A percentile compares a stretch with the other conserved stretches of the same genome.
These are phyloP conservation scores for Clarias macrocephalus DNA, from an alignment of 2,113 vertebrate genomes.

Conservation along the genomic window DNA sequence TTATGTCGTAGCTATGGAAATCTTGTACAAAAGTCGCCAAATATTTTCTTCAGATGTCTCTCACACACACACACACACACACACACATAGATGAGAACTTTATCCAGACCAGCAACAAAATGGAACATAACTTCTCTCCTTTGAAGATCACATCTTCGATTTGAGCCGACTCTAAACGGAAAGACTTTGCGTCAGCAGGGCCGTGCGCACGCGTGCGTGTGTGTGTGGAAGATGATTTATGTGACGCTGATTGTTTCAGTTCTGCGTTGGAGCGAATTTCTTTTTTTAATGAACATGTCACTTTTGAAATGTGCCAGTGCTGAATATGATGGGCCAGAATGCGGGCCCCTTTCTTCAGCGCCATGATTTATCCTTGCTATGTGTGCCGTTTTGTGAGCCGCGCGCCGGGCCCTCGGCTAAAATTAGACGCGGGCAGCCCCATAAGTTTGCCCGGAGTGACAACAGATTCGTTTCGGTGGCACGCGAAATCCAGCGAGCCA, in stretches of 20 bases:
- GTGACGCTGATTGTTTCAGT: conserved; percentile 23
- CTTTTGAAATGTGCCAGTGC: conserved; percentile 54
- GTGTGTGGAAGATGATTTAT: conserved; percentile 35
- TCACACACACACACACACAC: neutral
- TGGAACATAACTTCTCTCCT: conserved; percentile 24
- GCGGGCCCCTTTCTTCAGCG: conserved; percentile 59
- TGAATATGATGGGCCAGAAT: conserved; percentile 59
- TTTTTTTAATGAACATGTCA: conserved; percentile 39
- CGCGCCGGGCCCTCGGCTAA: conserved; percentile 63
- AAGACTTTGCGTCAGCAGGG: conserved; percentile 36
- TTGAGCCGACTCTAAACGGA: conserved; percentile 29
- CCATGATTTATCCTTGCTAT: conserved; percentile 66
- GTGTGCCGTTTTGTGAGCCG: conserved; percentile 59
- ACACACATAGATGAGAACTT: conserved; percentile 30
- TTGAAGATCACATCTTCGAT: conserved; percentile 20
- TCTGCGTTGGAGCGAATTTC: conserved; percentile 7
- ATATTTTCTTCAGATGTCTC: conserved; percentile 29
- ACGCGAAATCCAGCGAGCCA: conserved; percentile 63
- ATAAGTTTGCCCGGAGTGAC: conserved; percentile 66
- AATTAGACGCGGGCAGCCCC: conserved; percentile 69
- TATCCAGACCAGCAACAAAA: conserved; percentile 37
- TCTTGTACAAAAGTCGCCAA: conserved; percentile 10
- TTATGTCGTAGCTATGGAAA: conserved; percentile 24
- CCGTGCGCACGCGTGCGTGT: neutral
- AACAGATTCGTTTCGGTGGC: conserved; percentile 65